Percentiles rank a stretch among this genome's conserved stretches.
phyloP scores from a whole-genome alignment of 2,113 vertebrate genomes.

The Andinoacara biseriatus region DNA sequence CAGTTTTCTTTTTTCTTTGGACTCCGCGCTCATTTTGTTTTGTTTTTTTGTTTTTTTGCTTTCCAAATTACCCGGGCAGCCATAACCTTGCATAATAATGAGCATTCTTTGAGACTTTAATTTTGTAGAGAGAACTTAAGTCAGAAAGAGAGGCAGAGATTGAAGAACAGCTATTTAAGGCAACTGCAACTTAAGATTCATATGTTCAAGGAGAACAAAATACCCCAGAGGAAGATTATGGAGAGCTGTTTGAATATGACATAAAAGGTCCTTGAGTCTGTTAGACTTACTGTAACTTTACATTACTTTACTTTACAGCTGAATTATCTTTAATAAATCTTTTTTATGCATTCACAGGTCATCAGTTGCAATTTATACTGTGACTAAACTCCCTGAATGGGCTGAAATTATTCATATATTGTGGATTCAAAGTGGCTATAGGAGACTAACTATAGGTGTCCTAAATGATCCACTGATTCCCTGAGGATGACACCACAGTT shows the following conservation, averaged over 20 bases:
- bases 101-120: slow-evolving; percentile 63
- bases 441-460: slow-evolving; percentile 52
- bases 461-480: slow-evolving; percentile 50
- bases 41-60: not conserved
- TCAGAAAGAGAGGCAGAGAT: slow-evolving; percentile 54
- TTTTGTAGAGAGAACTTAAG: slow-evolving; percentile 57
- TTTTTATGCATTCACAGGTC: slow-evolving; percentile 25
- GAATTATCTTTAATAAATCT: slow-evolving; percentile 24
- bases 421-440: slow-evolving; percentile 38
- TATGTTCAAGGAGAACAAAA: slow-evolving; percentile 63
- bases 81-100: slow-evolving; percentile 63
- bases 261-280: slow-evolving; percentile 46
- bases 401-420: slow-evolving; percentile 20
- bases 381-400: slow-evolving; percentile 9
- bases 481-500: slow-evolving; percentile 41
- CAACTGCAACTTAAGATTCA: slow-evolving; percentile 67
- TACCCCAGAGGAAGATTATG: slow-evolving; percentile 45
- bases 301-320: slow-evolving; percentile 23
- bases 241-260: slow-evolving; percentile 41
- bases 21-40: not conserved
- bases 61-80: slow-evolving; percentile 6
- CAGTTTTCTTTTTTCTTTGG: slow-evolving; percentile 7
- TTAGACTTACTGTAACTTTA: slow-evolving; percentile 28
- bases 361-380: slow-evolving; percentile 23
- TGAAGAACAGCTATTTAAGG: slow-evolving; percentile 72